These are phyloP conservation scores for Stenolophus ochropezus DNA, from an alignment of 2,888 invertebrate species.

Conservation along the genomic window DNA sequence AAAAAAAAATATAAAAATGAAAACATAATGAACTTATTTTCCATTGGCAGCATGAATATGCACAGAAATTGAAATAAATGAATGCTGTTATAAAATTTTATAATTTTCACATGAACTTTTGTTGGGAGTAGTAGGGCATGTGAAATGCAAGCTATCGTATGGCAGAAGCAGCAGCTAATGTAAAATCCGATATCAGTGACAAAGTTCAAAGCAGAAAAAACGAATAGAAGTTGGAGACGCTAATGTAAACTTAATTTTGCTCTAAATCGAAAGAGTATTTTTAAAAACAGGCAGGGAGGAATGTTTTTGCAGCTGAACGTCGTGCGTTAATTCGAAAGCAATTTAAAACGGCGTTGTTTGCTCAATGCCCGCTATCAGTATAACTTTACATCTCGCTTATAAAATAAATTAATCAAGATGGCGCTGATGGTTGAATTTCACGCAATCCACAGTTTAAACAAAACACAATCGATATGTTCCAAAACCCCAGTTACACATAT, in stretches of 20 bases:
- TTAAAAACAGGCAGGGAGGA: slow-evolving; percentile 9
- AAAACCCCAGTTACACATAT: background rate
- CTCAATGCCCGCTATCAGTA: slow-evolving; percentile 18
- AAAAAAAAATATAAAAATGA: too few species aligned
- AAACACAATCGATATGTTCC: slow-evolving; percentile 24
- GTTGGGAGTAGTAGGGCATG: background rate
- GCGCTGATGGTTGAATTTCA: slow-evolving; percentile 31
- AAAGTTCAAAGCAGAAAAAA: background rate
- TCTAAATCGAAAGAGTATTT: slow-evolving; percentile 11
- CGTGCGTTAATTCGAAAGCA: slow-evolving; percentile 21
- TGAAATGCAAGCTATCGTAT: background rate
- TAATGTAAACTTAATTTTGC: slow-evolving; percentile 29
- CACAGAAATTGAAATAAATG: too few species aligned
- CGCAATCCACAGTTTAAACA: slow-evolving; percentile 34
- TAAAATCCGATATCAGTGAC: background rate
- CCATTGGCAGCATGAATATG: too few species aligned
- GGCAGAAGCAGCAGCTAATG: background rate
- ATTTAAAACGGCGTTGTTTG: slow-evolving; percentile 26
- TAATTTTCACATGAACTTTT: background rate
- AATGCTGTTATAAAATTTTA: background rate
- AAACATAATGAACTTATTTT: too few species aligned
- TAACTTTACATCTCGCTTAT: slow-evolving; percentile 27
- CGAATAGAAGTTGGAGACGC: background rate
- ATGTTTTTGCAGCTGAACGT: slow-evolving; percentile 10
- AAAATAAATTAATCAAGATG: slow-evolving; percentile 40